phyloP scores from a whole-genome alignment of 1,140 invertebrate species.

The Littorina saxatilis region DNA sequence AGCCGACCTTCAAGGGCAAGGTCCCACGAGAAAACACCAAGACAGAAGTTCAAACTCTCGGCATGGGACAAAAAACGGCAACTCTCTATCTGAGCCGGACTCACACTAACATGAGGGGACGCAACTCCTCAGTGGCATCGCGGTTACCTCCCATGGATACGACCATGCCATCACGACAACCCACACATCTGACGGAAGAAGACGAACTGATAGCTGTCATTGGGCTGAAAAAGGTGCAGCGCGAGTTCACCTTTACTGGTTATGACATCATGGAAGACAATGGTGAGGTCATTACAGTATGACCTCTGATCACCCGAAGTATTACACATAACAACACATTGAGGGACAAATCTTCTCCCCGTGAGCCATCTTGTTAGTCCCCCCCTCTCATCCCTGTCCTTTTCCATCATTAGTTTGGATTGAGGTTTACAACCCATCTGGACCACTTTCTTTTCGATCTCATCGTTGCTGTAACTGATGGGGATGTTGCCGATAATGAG shows the following conservation, averaged over 20 bases:
- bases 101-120: constrained; percentile 34
- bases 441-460: too few species aligned
- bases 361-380: too few species aligned
- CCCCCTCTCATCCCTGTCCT: too few species aligned
- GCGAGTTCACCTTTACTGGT: constrained; percentile 67
- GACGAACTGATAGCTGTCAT: constrained; percentile 36
- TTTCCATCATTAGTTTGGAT: too few species aligned
- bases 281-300: constrained; percentile 50
- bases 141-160: constrained; percentile 24
- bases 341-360: too few species aligned
- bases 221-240: constrained; percentile 6
- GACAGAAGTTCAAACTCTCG: constrained; percentile 35
- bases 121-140: constrained; percentile 23
- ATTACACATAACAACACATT: too few species aligned
- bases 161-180: constrained; percentile 3
- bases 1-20: neutral
- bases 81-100: constrained; percentile 42
- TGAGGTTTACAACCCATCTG: too few species aligned
- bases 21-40: constrained; percentile 36
- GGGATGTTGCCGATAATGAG: too few species aligned
- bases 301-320: too few species aligned
- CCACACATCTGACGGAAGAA: constrained; percentile 22
- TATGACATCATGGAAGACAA: constrained; percentile 66
- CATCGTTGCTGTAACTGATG: too few species aligned
- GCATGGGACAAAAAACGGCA: constrained; percentile 32